Percentiles rank a stretch among this genome's conserved stretches.
Evolutionary conservation across 1,140 invertebrate genomes (phyloP).

Genomic region (Drosophila nigrodunni): DNA sequence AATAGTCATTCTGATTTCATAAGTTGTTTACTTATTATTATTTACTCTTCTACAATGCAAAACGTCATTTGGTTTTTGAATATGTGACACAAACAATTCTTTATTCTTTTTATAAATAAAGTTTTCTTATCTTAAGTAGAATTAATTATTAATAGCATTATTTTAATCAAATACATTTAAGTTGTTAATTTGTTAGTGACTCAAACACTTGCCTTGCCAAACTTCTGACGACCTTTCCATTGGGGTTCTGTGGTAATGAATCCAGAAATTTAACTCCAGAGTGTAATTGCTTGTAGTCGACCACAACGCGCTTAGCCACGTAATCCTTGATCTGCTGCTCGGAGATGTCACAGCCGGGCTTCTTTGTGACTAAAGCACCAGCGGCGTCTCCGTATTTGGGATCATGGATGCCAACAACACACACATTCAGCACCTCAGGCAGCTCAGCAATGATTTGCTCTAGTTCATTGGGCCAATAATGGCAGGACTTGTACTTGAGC

Average conservation of each 20-base stretch:
- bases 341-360: constrained; percentile 39
- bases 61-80: too few relatives aligned
- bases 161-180: background rate
- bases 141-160: background rate
- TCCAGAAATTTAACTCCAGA: constrained; percentile 85
- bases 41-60: background rate
- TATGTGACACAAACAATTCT: background rate
- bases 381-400: constrained; percentile 57
- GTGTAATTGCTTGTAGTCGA: constrained; percentile 77
- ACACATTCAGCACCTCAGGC: constrained; percentile 62
- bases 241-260: constrained; percentile 85
- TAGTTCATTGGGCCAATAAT: constrained; percentile 74
- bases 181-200: constrained; percentile 17
- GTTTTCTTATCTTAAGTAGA: background rate
- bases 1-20: background rate
- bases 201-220: constrained; percentile 53
- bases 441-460: constrained; percentile 67
- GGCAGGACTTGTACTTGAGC: constrained; percentile 83
- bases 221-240: constrained; percentile 85
- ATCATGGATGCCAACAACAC: constrained; percentile 67
- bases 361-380: constrained; percentile 63
- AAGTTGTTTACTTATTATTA: background rate
- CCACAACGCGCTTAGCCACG: constrained; percentile 57
- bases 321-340: constrained; percentile 61
- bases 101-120: background rate